Evolutionary conservation across 2,888 invertebrate species (phyloP).

Genomic region (Nemotelus nigrinus): DNA sequence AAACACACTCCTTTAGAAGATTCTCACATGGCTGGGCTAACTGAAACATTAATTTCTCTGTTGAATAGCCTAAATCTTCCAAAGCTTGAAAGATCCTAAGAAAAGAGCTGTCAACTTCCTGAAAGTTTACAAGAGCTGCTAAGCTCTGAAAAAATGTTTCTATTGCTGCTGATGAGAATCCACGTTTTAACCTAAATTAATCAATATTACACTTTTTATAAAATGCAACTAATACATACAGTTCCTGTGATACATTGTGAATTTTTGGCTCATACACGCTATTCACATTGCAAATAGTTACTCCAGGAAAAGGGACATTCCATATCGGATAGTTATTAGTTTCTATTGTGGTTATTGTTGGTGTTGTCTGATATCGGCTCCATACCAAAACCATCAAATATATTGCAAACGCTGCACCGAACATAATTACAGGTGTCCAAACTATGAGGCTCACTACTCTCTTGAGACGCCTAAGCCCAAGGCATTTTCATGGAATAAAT

Average conservation of each 20-base stretch:
- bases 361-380: constrained; percentile 55
- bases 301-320: constrained; percentile 74
- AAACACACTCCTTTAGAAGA: constrained; percentile 57
- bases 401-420: constrained; percentile 53
- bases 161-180: constrained; percentile 49
- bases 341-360: constrained; percentile 64
- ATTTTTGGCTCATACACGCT: constrained; percentile 68
- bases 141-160: constrained; percentile 55
- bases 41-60: constrained; percentile 58
- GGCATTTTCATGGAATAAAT: background rate
- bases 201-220: constrained; percentile 44
- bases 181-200: constrained; percentile 54
- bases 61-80: constrained; percentile 53
- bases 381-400: constrained; percentile 55
- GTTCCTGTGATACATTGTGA: constrained; percentile 62
- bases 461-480: constrained; percentile 7
- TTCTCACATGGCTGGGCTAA: constrained; percentile 59
- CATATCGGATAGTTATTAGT: constrained; percentile 73
- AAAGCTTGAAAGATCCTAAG: constrained; percentile 53
- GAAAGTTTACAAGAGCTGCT: constrained; percentile 57
- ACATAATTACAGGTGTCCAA: constrained; percentile 52
- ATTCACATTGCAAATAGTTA: constrained; percentile 73
- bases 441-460: constrained; percentile 46
- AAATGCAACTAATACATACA: constrained; percentile 64
- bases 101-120: constrained; percentile 54